Base-by-base conservation (phyloP, 1,140 invertebrate genomes). In the Pachypeltis micranthus region DNA sequence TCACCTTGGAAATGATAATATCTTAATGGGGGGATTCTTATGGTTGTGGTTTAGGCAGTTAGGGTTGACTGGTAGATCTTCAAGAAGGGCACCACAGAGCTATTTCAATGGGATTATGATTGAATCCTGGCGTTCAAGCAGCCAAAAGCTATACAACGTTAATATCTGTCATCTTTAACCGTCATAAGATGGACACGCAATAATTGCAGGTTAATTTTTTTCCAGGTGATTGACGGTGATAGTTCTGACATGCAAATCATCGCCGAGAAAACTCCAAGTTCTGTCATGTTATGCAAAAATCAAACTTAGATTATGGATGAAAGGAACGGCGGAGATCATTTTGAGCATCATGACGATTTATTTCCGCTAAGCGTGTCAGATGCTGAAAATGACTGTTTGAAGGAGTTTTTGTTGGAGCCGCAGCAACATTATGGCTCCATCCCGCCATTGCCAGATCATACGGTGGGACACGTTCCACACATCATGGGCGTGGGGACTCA, bases 371-470 rank as follows among this genome's bases (percentile, higher is more conserved):
- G 64, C 27, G 61, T 58, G 16, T 66, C 67, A 51, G 69, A 70
- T 21, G 60, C 65, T 39, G 69, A 70, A 31, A 64, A 69, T 64
- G 69, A 69, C 44, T 71, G 69, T 65, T 65, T 71, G 16, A 71
- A 71, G 66, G 69, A 71, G 23, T 71, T 70, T 44, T 59, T 71
- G 28, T 59, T 70, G 29, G 69, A 70, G 39, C 67, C 67, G 16
- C 57, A 56, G 26, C 14, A 7, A 3, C 21, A 10, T 4, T 51
- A 51, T 34, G 25, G 57, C n/a, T n/a, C 25, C 28, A 61, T 31
- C 39, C 57, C 25, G 59, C 55, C 54, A 26, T 16, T 44, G 27
- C n/a, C 10, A 26, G 54, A 51, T 51, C 47, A 10, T 4, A 19
- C 28, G 23, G 12, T 7, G 12, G 1, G 2, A 19, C 24, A 26